Evolutionary conservation across 2,888 invertebrate genomes (phyloP), one percentile per base, ranked within the genome.

Genomic region (Tribolium freemani): DNA sequence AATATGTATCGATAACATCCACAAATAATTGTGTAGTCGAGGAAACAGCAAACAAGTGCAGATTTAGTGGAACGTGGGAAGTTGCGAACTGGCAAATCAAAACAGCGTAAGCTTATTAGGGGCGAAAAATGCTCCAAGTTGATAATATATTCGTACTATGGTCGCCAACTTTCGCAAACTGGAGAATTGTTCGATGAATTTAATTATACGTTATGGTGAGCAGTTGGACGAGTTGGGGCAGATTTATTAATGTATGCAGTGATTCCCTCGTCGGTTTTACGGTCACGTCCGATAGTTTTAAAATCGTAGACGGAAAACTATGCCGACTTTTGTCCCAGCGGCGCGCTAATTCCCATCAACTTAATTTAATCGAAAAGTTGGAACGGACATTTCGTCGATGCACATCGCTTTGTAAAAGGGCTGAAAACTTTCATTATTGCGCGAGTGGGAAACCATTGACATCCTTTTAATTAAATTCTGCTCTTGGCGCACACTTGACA

Each of bases 381-480:
- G 68, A 60, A 60, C 73, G 67, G 75, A 75, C 75, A 72, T 66
- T 67, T 75, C 73, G 73, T 63, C 69, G 71, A 67, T 67, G 71
- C 74, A 73, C 70, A 69, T 64, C 64, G 73, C 75, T 71, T 72
- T 74, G 74, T 72, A 76, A 76, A 76, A 77, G 77, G 75, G 75
- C 75, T 76, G 76, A 77, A 79, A 76, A 76, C 77, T 73, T 77
- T 77, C 74, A 76, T 79, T 77, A 78, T 78, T 78, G 63, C 63
- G 63, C 72, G 72, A 73, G 76, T 76, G 77, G 72, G 68, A 75
- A 75, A 74, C 75, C 75, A 77, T 77, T 74, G 76, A 79, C 76
- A 75, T 76, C 76, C 79, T 78, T 79, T 79, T 79, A 79, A 79
- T 79, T 79, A 79, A 79, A 79, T 76, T 76, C 77, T 76, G 75